A percentile compares a stretch with the other conserved stretches of the same genome.
phyloP scores from a whole-genome alignment of 1,140 invertebrate species.

The Araneus ventricosus region DNA sequence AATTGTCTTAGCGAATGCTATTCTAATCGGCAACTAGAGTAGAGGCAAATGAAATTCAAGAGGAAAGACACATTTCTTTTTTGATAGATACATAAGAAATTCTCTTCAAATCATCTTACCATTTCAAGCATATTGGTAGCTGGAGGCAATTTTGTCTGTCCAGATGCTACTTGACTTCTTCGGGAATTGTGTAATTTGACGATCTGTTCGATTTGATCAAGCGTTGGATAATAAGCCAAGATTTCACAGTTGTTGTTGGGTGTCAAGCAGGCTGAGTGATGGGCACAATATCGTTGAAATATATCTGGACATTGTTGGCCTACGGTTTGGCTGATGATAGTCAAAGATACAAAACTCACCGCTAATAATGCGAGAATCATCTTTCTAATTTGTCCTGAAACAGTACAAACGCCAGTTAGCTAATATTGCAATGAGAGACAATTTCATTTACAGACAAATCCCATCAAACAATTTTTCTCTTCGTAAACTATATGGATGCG shows the following conservation, averaged over 20 bases:
- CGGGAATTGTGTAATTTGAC: slow-evolving; percentile 74
- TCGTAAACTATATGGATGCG: no score
- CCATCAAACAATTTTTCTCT: background rate
- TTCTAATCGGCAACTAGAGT: no score
- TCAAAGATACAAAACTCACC: background rate
- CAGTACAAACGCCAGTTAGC: background rate
- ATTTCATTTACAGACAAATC: background rate
- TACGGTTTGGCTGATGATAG: background rate
- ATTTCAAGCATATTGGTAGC: slow-evolving; percentile 76
- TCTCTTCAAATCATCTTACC: slow-evolving; percentile 35
- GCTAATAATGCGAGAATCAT: background rate
- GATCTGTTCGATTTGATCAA: slow-evolving; percentile 5
- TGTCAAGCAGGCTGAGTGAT: slow-evolving; percentile 47
- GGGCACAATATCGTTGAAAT: background rate
- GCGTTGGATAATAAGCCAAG: background rate
- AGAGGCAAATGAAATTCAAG: no score
- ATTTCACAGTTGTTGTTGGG: slow-evolving; percentile 48
- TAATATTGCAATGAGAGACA: background rate
- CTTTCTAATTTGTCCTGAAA: background rate
- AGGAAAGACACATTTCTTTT: no score
- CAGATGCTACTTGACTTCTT: slow-evolving; percentile 75
- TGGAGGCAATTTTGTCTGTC: slow-evolving; percentile 71
- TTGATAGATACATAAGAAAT: no score
- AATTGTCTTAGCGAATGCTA: no score
- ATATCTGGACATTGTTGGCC: background rate